Conservation (phyloP, 2,888 invertebrate genomes). For the Dasysyrphus albostriatus region DNA sequence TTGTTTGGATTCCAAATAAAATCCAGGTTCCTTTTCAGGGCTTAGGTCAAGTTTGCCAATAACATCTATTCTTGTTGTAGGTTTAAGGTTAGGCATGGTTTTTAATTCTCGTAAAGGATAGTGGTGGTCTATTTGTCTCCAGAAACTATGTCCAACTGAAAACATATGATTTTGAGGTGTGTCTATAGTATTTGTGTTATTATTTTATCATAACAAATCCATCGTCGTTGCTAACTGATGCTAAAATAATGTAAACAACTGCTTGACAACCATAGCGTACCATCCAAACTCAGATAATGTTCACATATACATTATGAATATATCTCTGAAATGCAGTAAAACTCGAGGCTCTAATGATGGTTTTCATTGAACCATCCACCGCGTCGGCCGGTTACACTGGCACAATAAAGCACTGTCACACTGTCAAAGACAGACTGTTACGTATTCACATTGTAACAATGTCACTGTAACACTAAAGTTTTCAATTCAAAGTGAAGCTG, state of each 20-base stretch:
- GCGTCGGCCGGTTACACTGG: too few species aligned
- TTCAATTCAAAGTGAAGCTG: too few species aligned
- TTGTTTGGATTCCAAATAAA: conserved; percentile 81
- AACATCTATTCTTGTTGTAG: conserved; percentile 81
- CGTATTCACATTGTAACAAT: too few species aligned
- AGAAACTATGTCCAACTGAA: background rate
- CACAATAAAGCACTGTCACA: too few species aligned
- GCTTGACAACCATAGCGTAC: background rate
- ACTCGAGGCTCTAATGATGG: too few species aligned
- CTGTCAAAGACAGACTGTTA: too few species aligned
- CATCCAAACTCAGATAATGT: background rate
- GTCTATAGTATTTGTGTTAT: background rate
- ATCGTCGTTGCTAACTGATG: background rate
- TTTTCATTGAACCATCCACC: too few species aligned
- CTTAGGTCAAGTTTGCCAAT: conserved; percentile 79
- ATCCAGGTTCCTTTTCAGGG: conserved; percentile 81
- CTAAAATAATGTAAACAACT: background rate
- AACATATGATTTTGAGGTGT: background rate
- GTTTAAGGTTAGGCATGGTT: conserved; percentile 81
- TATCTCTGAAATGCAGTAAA: too few species aligned
- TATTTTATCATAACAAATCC: background rate
- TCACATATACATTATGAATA: too few species aligned
- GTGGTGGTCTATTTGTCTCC: background rate
- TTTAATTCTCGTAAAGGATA: background rate
- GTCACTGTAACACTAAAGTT: too few species aligned